Evolutionary conservation across 2,797 vertebrate genomes (phyloP), one percentile per base, ranked within the genome.

Genomic region (Zenarchopterus dispar): DNA sequence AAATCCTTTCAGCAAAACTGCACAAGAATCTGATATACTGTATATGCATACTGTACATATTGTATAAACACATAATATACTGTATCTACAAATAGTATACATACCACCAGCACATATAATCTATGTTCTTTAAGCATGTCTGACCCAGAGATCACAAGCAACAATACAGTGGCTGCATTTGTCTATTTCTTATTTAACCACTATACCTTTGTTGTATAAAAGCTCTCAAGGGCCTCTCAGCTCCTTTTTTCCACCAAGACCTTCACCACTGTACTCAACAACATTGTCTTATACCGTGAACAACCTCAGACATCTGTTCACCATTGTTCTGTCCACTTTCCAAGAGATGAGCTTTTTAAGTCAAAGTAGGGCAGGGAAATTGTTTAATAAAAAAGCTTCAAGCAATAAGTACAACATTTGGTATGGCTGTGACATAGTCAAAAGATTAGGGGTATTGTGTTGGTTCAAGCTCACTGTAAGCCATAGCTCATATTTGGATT

Each of bases 311-410:
- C 75, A 51, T 86, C 65, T 89, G 62, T 48, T 61, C 80, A 80
- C 78, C 78, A 71, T 71, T 79, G 52, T 79, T 75, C 68, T 72
- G 69, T 84, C 77, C 5, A 3, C 57, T 70, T 63, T 84, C 78
- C 77, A 85, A 75, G 56, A 75, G 77, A 81, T 80, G 65, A 75
- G 72, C 72, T 89, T 89, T 91, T 91, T 88, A 77, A 67, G 88
- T 85, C 68, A 64, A 80, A 70, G 66, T 53, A 49, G 56, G 31
- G 77, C 56, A 66, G 61, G 47, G 55, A 80, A 78, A 86, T 67
- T 57, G 64, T 79, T 84, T 79, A 51, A 68, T 61, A 82, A 85
- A 88, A 89, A 83, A 63, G 60, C 67, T 83, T 89, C 56, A 52
- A 77, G 77, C 62, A 78, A 81, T 69, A 67, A 80, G 73, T 68